A percentile compares a stretch with the other conserved stretches of the same genome.
Evolutionary conservation across 92 coral and sea anemone genomes (phyloP).

Genomic region (Diadumene lineata): DNA sequence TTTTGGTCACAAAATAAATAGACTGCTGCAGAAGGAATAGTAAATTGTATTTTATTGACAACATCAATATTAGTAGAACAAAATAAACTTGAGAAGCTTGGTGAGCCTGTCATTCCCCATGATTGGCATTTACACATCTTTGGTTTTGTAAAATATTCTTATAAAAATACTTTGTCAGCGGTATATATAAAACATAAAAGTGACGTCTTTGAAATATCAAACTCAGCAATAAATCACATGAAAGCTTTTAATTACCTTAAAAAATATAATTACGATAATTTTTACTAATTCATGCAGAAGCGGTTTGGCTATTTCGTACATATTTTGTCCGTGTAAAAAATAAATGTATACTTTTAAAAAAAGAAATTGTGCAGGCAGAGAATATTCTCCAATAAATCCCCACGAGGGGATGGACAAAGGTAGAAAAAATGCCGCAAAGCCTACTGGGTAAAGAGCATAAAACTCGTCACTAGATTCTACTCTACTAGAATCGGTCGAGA

Average conservation of each 20-base stretch:
- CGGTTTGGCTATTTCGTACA: not conserved
- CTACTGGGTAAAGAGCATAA: not conserved
- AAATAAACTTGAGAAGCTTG: not conserved
- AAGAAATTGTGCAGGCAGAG: slow-evolving; percentile 1
- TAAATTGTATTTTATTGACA: slow-evolving; percentile 29
- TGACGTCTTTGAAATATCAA: slow-evolving; percentile 17
- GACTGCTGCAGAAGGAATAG: slow-evolving; percentile 23
- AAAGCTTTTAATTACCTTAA: slow-evolving; percentile 3
- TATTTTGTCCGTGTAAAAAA: not conserved
- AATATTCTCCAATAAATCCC: no score
- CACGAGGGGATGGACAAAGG: slow-evolving; percentile 22
- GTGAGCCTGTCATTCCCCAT: not conserved
- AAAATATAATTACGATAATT: slow-evolving; percentile 20
- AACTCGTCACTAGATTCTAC: slow-evolving; percentile 13
- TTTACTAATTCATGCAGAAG: slow-evolving; percentile 4
- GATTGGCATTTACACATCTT: slow-evolving; percentile 13
- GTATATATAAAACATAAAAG: slow-evolving; percentile 16
- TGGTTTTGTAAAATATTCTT: not conserved
- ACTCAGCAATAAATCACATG: slow-evolving; percentile 16
- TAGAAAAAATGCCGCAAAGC: slow-evolving; percentile 6
- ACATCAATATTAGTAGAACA: slow-evolving; percentile 11
- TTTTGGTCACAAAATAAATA: not conserved
- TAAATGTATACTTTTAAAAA: not conserved
- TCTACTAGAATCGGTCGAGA: not conserved
- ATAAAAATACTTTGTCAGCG: slow-evolving; percentile 8